Base-by-base conservation (phyloP, 1,140 invertebrate genomes). In the Plutomurus gul region DNA sequence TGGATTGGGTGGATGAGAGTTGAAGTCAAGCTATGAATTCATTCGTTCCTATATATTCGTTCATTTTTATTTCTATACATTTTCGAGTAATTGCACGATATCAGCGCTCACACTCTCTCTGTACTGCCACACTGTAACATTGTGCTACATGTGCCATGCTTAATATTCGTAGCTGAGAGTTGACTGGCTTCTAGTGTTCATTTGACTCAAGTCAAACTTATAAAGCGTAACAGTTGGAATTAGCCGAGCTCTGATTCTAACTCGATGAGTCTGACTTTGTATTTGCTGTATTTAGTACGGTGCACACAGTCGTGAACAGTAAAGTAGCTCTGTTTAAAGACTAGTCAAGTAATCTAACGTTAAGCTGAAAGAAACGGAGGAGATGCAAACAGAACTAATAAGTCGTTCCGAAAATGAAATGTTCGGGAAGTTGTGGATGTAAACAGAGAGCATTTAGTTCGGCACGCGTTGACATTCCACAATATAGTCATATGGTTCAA, bases 401-500 rank as follows among this genome's bases (percentile, higher is more conserved):
- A 71, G 75, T 75, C 43, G 51, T 75, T 36, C 73, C 43, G 73
- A 46, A 51, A 47, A 75, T 75, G 39, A 75, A 22, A 47, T 75
- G 37, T 75, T 75, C 18, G n/a, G 56, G 56, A 72, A 18, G 11
- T 10, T 1, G 20, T 36, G 13, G 36, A 25, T 70, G 51, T 70
- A 70, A 77, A 46, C 40, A 39, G 43, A 78, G 51, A 75, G 77
- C 77, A 79, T 75, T 79, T 79, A 79, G 77, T 71, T 73, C 33
- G 77, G 78, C 78, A 82, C 78, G 81, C 81, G 81, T 80, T 80
- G 78, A 82, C 78, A 82, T 82, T 82, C 78, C 71, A 43, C 73
- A 47, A 33, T 37, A 79, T 40, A 56, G 37, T 75, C 51, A 47
- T 30, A 60, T 39, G 51, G 71, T 79, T 79, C n/a, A n/a, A n/a